These are phyloP conservation scores for Nymphalis urticae DNA, from an alignment of 2,888 invertebrate species.

Conservation along the genomic window DNA sequence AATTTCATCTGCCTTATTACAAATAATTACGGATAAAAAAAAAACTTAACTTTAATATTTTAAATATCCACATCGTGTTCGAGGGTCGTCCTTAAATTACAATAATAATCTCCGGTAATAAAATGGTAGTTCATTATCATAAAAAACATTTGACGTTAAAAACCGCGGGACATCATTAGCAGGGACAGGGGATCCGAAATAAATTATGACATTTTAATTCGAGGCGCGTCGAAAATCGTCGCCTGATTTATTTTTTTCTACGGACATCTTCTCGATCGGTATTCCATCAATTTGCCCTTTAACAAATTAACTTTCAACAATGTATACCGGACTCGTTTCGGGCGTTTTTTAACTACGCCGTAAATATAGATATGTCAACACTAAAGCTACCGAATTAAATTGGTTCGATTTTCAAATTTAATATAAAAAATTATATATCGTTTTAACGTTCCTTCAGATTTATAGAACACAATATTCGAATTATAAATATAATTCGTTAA, in stretches of 20 bases:
- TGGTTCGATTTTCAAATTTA: neutral
- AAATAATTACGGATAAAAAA: neutral
- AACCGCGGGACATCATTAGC: slow-evolving; percentile 10
- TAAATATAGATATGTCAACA: neutral
- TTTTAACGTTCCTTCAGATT: neutral
- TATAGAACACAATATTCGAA: too few species aligned
- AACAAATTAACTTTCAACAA: neutral
- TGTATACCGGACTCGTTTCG: neutral
- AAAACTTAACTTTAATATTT: neutral
- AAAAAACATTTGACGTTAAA: slow-evolving; percentile 11
- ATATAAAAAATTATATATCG: neutral
- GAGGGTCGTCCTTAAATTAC: neutral
- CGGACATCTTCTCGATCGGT: neutral
- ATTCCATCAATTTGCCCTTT: slow-evolving; percentile 3
- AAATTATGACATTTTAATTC: slow-evolving; percentile 34
- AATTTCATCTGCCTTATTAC: neutral
- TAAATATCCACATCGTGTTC: neutral
- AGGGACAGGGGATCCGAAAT: slow-evolving; percentile 1
- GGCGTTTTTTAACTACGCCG: neutral
- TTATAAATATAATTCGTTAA: too few species aligned
- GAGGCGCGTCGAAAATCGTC: slow-evolving; percentile 13
- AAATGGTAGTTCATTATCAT: slow-evolving; percentile 13
- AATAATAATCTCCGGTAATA: slow-evolving; percentile 9
- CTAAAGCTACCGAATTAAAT: neutral
- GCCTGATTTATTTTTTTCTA: slow-evolving; percentile 9